Conservation (phyloP, 2,113 vertebrate species). For the Cyphomyrus discorhynchus region DNA sequence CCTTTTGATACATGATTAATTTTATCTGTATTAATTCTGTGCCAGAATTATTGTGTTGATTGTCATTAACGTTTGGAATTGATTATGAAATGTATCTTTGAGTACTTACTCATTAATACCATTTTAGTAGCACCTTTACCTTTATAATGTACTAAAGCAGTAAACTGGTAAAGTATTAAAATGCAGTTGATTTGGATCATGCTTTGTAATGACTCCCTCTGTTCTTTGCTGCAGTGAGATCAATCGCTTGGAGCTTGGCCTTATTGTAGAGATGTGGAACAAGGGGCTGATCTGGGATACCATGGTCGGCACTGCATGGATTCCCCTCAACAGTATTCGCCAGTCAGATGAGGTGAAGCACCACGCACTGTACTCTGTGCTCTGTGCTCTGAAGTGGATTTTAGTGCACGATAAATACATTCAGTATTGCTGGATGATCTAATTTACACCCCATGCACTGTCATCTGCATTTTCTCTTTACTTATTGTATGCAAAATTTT, state of each 20-base stretch:
- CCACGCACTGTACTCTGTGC: not conserved
- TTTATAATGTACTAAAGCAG: not conserved
- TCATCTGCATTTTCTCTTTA: no score
- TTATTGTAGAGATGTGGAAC: slow-evolving; percentile 96
- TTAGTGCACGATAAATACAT: not conserved
- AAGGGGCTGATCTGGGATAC: slow-evolving; percentile 98
- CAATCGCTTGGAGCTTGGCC: slow-evolving; percentile 80
- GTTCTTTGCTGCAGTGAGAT: slow-evolving; percentile 72
- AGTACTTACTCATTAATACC: not conserved
- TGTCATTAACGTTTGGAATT: not conserved
- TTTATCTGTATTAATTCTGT: not conserved
- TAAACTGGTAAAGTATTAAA: not conserved
- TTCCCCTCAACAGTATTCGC: slow-evolving; percentile 74
- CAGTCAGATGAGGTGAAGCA: slow-evolving; percentile 83
- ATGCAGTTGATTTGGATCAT: not conserved
- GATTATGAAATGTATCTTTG: not conserved
- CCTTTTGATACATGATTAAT: slow-evolving; percentile 1
- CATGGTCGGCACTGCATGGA: slow-evolving; percentile 85
- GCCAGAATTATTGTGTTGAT: not conserved
- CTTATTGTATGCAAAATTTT: no score
- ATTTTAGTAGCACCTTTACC: not conserved
- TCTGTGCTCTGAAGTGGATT: no score
- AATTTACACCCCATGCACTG: no score
- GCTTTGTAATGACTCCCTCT: not conserved
- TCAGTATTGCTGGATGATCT: not conserved